Base-by-base conservation (phyloP, 2,888 invertebrate species). In the Drosophila mimetica region DNA sequence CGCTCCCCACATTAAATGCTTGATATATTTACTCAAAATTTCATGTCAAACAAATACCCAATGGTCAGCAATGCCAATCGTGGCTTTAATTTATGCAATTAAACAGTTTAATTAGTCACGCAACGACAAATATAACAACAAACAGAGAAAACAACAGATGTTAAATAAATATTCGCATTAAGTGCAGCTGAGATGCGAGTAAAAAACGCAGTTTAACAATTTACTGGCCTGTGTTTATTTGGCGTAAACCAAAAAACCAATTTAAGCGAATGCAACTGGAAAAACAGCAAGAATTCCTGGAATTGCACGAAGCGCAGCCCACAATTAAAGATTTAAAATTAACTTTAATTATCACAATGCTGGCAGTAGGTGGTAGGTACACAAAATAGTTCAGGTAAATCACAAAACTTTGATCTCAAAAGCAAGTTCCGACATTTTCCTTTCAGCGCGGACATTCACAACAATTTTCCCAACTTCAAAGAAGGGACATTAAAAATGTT, bases 61-160 rank as follows among this genome's bases (percentile, higher is more conserved):
- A 25, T 22, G 52, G 20, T 7, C 30, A 14, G 6, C 42, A 51
- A 8, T 50, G 30, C 18, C 53, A 53, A 28, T 46, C 30, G 51
- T 37, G 22, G 55, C 67, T 83, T 83, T 74, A 83, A 77, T 83
- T 64, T 80, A 79, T 80, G 75, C 80, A 69, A 72, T 79, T 74
- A 75, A 71, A 55, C 22, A 25, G 76, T 74, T 85, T 71, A 74
- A 79, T 86, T 82, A 74, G 69, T 79, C 66, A 63, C 79, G 74
- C 65, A 37, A 37, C 48, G 39, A 30, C 53, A 54, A 44, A 53
- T 34, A 50, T 13, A 57, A 28, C 32, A 66, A 61, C 48, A 37
- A 61, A 41, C 16, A 42, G n/a, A n/a, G 59, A 14, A 18, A 76
- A 69, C 80, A 55, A 44, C 84, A 86, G 75, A 65, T 75, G 81